Evolutionary conservation across 2,113 vertebrate genomes (phyloP).

Genomic region (Glaucidium brasilianum): DNA sequence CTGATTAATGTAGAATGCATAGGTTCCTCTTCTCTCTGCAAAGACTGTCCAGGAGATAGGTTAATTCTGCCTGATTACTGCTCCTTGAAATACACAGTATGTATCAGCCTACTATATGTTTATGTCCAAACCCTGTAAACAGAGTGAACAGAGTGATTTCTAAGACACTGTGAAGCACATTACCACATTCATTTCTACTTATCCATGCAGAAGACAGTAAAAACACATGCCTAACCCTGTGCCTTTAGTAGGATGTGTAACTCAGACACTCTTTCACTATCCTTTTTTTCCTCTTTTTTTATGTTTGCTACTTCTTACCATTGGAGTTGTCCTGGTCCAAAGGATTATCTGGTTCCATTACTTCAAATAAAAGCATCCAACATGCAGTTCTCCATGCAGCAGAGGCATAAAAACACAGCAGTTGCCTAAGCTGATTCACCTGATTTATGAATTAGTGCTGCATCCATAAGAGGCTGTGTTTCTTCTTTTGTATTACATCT

Average conservation of each 20-base stretch:
- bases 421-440: conserved; percentile 71
- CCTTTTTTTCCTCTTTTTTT: conserved; percentile 4
- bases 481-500: conserved; percentile 79
- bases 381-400: conserved; percentile 72
- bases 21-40: neutral
- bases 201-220: conserved; percentile 33
- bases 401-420: conserved; percentile 60
- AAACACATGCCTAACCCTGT: conserved; percentile 38
- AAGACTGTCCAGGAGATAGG: neutral
- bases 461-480: conserved; percentile 75
- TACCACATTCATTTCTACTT: conserved; percentile 8
- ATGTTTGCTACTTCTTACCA: conserved; percentile 77
- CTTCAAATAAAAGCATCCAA: conserved; percentile 65
- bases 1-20: neutral
- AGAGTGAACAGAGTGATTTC: conserved; percentile 39
- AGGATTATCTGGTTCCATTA: conserved; percentile 79
- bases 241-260: conserved; percentile 34
- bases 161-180: conserved; percentile 34
- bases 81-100: neutral
- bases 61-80: neutral
- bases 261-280: conserved; percentile 33
- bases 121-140: conserved; percentile 9
- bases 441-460: conserved; percentile 76
- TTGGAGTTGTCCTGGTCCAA: conserved; percentile 75
- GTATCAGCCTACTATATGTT: neutral